These are phyloP conservation scores for Pagetopsis macropterus DNA, from an alignment of 2,797 vertebrate genomes.

Conservation along the genomic window DNA sequence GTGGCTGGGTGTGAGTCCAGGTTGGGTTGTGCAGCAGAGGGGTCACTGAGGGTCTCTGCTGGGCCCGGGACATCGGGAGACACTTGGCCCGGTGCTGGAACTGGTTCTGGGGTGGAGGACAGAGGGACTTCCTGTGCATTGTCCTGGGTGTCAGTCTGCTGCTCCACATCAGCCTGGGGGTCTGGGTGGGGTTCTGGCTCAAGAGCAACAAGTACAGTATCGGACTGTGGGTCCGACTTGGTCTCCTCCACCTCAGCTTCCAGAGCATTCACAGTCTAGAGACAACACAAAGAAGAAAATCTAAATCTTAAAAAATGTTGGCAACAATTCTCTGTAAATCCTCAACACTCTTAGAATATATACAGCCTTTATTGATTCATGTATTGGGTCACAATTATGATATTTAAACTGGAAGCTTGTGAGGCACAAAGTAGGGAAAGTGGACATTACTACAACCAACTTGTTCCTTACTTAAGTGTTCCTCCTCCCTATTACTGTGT, in stretches of 20 bases:
- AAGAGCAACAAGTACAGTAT: slow-evolving; percentile 44
- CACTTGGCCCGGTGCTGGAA: slow-evolving; percentile 72
- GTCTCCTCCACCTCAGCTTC: slow-evolving; percentile 69
- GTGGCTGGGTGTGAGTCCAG: slow-evolving; percentile 68
- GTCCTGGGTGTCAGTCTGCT: slow-evolving; percentile 46
- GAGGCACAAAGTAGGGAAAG: background rate
- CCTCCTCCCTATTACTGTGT: background rate
- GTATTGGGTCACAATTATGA: background rate
- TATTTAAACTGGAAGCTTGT: background rate
- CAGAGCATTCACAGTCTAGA: slow-evolving; percentile 82
- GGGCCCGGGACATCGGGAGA: slow-evolving; percentile 59
- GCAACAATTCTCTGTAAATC: background rate
- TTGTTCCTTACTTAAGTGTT: background rate
- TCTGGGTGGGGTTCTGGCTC: slow-evolving; percentile 65
- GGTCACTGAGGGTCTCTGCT: slow-evolving; percentile 60
- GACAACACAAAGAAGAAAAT: slow-evolving; percentile 5
- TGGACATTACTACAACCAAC: background rate
- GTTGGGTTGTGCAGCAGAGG: slow-evolving; percentile 67
- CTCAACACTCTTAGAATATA: too few species aligned
- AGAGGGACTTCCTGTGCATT: slow-evolving; percentile 43
- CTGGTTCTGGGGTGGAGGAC: slow-evolving; percentile 43
- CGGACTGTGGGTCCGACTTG: slow-evolving; percentile 55
- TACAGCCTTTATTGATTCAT: background rate
- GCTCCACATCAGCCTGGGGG: slow-evolving; percentile 50
- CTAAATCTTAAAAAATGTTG: background rate